phyloP scores from a whole-genome alignment of 2,797 vertebrate species.

The Podargus strigoides region DNA sequence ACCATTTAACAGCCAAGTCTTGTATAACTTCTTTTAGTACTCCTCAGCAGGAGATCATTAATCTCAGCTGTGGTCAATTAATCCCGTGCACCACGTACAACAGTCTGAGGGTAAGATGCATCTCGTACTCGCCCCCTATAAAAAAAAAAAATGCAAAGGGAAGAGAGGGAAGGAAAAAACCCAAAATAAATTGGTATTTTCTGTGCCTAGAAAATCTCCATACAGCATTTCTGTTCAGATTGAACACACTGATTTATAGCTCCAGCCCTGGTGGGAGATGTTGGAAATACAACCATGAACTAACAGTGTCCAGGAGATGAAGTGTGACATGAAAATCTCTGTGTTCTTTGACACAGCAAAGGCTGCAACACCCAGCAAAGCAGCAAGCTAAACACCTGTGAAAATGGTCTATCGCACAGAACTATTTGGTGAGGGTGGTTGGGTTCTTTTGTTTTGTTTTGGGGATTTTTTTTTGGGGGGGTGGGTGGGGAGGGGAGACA shows the following conservation, averaged over 20 bases:
- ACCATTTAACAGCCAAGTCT: not conserved
- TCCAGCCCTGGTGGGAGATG: not conserved
- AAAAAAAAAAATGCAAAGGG: not conserved
- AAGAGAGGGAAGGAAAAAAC: fast-evolving
- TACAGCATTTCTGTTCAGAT: not conserved
- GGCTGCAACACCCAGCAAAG: not conserved
- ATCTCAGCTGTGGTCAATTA: not conserved
- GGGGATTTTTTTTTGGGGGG: too few relatives aligned
- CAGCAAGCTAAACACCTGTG: not conserved
- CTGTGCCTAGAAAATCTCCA: not conserved
- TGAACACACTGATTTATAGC: not conserved
- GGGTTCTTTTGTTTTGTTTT: not conserved
- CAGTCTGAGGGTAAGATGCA: not conserved
- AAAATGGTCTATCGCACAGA: not conserved
- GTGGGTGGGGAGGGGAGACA: too few relatives aligned
- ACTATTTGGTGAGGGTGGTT: too few relatives aligned
- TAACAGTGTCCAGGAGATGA: not conserved
- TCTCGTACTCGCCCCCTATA: not conserved
- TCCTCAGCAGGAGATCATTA: not conserved
- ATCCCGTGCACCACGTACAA: not conserved
- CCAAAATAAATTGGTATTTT: not conserved
- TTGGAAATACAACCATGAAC: not conserved
- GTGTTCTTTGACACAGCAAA: not conserved
- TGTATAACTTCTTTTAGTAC: not conserved
- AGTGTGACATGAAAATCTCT: not conserved